Base-by-base conservation (phyloP, 2,888 invertebrate species). In the Xestoiulus laeticollis region DNA sequence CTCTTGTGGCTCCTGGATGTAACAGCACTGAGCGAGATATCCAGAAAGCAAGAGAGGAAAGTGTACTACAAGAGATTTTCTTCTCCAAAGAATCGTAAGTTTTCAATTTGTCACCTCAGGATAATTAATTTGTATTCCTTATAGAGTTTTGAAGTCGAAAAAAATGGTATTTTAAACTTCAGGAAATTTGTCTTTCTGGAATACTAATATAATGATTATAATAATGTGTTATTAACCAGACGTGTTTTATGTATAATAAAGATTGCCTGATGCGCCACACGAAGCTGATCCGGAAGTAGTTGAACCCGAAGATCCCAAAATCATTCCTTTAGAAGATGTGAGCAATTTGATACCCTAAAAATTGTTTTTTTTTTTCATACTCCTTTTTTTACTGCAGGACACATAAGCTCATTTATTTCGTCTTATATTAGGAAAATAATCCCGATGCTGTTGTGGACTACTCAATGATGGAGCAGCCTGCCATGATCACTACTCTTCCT, bases 231-330 rank as follows among this genome's bases (percentile, higher is more conserved):
- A 48, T 59, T 89, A 86, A 78, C 85, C 82, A 32, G 30, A 85
- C 22, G 87, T 48, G 44, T 87, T 87, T 68, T 87, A 10, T 68
- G 53, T 14, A 48, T 85, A 14, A 12, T 85, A 30, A 19, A 94
- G 94, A 93, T 95, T 98, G 89, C 98, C 98, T 0, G 98, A 98
- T 91, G 95, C 96, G 38, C 94, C 98, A 0, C 93, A 95, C 32
- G 98, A 98, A 92, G 96, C 98, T 1, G 97, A 98, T 90, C 93
- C 95, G 88, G 97, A 97, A 92, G 95, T 95, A 26, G 95, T 96
- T 90, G 93, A 93, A 44, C 94, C 95, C 89, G 94, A 94, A 3
- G 97, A 97, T 91, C 96, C 97, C 0, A 95, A 95, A 89, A 93
- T 94, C 26, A 98, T 98, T 92, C 98, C 98, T 0, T 92, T 97